Percentiles rank a stretch among this genome's conserved stretches.
Conservation (phyloP, 1,140 invertebrate genomes). For the Pantala flavescens region DNA sequence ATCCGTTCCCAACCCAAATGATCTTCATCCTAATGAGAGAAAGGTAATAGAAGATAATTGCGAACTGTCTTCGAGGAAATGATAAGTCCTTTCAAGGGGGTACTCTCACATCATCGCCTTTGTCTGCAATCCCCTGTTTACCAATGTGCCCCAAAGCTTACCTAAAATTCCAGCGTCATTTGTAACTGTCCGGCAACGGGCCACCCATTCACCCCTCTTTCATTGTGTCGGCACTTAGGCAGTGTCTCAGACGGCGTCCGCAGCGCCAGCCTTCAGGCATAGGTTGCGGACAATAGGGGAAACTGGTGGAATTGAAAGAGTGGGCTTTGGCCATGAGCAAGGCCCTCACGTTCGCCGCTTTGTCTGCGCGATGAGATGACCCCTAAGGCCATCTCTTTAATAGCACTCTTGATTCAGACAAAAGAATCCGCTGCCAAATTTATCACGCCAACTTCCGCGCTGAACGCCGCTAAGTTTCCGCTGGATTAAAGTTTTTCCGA, state of each 20-base stretch:
- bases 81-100: too few species aligned
- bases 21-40: too few species aligned
- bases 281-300: background rate
- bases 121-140: slow-evolving; percentile 1
- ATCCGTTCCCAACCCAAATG: too few species aligned
- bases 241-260: background rate
- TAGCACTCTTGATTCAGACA: too few species aligned
- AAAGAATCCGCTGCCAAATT: too few species aligned
- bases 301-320: too few species aligned
- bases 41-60: too few species aligned
- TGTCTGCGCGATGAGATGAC: background rate
- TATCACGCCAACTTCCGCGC: too few species aligned
- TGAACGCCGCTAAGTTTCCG: too few species aligned
- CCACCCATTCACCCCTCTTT: background rate
- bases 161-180: background rate
- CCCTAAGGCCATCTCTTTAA: background rate
- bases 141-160: background rate
- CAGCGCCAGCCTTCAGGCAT: background rate
- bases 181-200: background rate
- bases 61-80: too few species aligned
- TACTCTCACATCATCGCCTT: background rate
- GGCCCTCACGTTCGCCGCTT: background rate
- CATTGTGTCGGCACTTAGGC: background rate
- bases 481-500: too few species aligned
- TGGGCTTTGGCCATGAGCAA: too few species aligned